These are phyloP conservation scores for Lapara coniferarum DNA, from an alignment of 2,888 invertebrate genomes.

Conservation along the genomic window DNA sequence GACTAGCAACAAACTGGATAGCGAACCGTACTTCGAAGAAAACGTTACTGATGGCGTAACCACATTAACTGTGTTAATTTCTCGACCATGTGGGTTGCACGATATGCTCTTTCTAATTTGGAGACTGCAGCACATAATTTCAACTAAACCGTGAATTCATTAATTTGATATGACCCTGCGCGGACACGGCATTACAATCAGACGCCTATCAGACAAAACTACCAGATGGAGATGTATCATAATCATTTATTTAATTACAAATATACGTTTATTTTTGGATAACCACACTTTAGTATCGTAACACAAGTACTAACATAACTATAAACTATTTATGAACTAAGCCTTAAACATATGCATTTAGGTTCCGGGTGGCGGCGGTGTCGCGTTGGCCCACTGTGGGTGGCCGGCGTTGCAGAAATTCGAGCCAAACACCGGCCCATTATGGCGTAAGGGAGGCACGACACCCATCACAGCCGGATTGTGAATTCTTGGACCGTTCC, in stretches of 20 bases:
- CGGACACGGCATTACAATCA: neutral
- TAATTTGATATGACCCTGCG: neutral
- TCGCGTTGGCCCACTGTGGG: constrained; percentile 64
- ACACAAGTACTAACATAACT: constrained; percentile 50
- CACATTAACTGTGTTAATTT: too few species aligned
- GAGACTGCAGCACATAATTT: too few species aligned
- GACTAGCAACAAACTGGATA: too few species aligned
- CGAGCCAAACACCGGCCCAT: constrained; percentile 57
- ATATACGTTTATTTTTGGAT: constrained; percentile 80
- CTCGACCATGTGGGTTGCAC: too few species aligned
- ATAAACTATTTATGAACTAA: constrained; percentile 42
- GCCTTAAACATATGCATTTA: constrained; percentile 49
- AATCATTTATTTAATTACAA: constrained; percentile 58
- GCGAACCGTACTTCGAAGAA: too few species aligned
- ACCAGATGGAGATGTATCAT: constrained; percentile 30
- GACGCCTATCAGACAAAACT: constrained; percentile 27
- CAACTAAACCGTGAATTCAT: neutral
- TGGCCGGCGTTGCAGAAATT: constrained; percentile 53
- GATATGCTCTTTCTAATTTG: too few species aligned
- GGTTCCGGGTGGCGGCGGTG: constrained; percentile 74
- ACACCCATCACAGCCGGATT: constrained; percentile 45
- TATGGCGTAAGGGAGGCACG: constrained; percentile 54
- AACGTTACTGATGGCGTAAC: too few species aligned
- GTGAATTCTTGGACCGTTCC: constrained; percentile 53
- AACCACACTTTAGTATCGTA: constrained; percentile 76